A percentile compares a stretch with the other conserved stretches of the same genome.
Evolutionary conservation across 2,797 vertebrate genomes (phyloP).

Genomic region (Apogon talboti): DNA sequence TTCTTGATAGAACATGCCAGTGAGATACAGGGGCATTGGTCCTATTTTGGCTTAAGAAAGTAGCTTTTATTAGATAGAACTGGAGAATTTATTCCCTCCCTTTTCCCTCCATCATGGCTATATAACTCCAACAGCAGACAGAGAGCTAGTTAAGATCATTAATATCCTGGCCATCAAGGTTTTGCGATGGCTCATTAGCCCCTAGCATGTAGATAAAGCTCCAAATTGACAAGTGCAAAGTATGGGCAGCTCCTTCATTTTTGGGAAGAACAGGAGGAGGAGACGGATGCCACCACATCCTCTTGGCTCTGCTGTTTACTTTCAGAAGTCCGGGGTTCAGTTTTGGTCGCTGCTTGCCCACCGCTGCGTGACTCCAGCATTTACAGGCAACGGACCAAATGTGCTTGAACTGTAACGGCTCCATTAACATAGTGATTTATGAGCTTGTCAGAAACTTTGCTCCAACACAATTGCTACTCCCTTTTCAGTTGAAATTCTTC

Average conservation of each 20-base stretch:
- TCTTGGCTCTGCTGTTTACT: conserved; percentile 70
- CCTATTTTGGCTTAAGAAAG: background rate
- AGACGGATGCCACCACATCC: conserved; percentile 80
- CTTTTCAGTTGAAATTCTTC: conserved; percentile 41
- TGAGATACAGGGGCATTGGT: too few relatives aligned
- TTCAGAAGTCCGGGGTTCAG: conserved; percentile 80
- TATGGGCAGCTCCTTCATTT: conserved; percentile 78
- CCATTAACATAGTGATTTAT: conserved; percentile 93
- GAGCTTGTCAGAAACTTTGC: conserved; percentile 87
- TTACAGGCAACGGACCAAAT: conserved; percentile 66
- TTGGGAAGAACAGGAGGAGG: conserved; percentile 54
- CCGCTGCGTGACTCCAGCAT: background rate
- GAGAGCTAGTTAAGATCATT: conserved; percentile 65
- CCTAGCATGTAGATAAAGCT: conserved; percentile 68
- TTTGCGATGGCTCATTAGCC: conserved; percentile 70
- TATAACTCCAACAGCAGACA: conserved; percentile 46
- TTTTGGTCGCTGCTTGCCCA: conserved; percentile 58
- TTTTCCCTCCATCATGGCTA: background rate
- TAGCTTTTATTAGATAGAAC: background rate
- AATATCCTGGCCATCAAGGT: conserved; percentile 58
- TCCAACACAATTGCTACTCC: conserved; percentile 83
- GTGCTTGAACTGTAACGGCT: conserved; percentile 87
- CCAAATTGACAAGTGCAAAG: conserved; percentile 85
- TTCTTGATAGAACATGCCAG: too few relatives aligned
- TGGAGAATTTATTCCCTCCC: background rate